These are phyloP conservation scores for Pristiophorus japonicus DNA, from an alignment of 2,113 vertebrate species.

Conservation along the genomic window DNA sequence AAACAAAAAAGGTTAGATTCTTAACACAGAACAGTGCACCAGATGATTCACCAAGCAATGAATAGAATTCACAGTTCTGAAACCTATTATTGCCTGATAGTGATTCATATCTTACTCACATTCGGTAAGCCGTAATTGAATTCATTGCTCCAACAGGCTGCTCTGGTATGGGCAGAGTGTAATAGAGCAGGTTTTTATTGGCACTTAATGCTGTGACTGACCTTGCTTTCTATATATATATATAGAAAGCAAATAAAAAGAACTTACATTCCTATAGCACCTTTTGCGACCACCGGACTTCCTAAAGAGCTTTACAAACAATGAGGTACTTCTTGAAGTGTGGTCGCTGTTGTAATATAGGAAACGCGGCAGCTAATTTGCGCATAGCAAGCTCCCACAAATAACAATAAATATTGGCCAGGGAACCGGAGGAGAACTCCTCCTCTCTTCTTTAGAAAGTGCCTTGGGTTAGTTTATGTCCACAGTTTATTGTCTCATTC, in stretches of 20 bases:
- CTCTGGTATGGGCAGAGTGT: too few species aligned
- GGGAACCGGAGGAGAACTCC: neutral
- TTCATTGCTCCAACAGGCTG: neutral
- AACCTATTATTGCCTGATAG: neutral
- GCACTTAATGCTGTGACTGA: neutral
- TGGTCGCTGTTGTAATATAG: neutral
- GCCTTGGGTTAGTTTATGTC: neutral
- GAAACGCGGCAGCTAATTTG: neutral
- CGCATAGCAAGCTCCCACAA: neutral
- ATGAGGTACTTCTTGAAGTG: neutral
- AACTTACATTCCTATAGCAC: neutral
- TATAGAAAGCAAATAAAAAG: neutral
- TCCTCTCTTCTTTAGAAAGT: neutral
- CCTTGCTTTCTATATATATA: too few species aligned
- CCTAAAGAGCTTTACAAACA: neutral
- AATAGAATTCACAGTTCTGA: neutral
- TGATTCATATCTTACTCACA: conserved; percentile 1
- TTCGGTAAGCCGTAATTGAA: neutral
- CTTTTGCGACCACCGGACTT: neutral
- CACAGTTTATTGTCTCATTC: neutral
- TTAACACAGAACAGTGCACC: neutral
- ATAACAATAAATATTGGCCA: neutral
- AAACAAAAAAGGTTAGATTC: neutral
- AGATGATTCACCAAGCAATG: neutral
- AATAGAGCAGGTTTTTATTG: neutral